Base-by-base conservation (phyloP, 2,888 invertebrate species). In the Brachyptera risi region DNA sequence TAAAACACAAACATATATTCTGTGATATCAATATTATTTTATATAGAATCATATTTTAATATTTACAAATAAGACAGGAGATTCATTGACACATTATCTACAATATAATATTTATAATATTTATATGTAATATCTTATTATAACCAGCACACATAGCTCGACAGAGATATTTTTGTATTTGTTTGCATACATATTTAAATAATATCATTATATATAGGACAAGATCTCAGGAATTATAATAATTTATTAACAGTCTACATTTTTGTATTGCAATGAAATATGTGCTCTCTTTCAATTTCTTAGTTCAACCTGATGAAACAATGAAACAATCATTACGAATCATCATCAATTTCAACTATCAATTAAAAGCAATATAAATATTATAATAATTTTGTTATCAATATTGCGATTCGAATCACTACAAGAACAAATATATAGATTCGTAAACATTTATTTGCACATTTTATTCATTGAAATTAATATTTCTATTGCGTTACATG, bases 51-150 rank as follows among this genome's bases (percentile, higher is more conserved):
- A 31, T 24, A 24, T 47, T 47, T 47, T 47, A 47, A 47, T 47
- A 47, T 47, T 47, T 47, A 63, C 63, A 63, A n/a, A 35, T 63
- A 54, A 44, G 63, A 60, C 60, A 60, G 56, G 27, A 51, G 50
- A 59, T 42, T 26, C 24, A 49, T 58, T 63, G 60, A 63, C 63
- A 63, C 63, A 54, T 21, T 63, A 63, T 63, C 63, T 63, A 63
- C 63, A 63, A 21, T 54, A 62, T 62, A 59, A 42, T 57, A 58
- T 61, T 61, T 58, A 58, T 61, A 51, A 61, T 61, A 61, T 27
- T 37, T 42, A 49, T 51, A 51, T 58, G 23, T 47, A 47, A 54
- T 35, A 35, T 54, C 23, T 3, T 50, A 47, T 47, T 47, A 42
- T n/a, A 47, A 47, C 24, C 47, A 23, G n/a, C 47, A 47, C 47